Evolutionary conservation across 2,113 vertebrate species (phyloP).

Genomic region (Ellobius talpinus): DNA sequence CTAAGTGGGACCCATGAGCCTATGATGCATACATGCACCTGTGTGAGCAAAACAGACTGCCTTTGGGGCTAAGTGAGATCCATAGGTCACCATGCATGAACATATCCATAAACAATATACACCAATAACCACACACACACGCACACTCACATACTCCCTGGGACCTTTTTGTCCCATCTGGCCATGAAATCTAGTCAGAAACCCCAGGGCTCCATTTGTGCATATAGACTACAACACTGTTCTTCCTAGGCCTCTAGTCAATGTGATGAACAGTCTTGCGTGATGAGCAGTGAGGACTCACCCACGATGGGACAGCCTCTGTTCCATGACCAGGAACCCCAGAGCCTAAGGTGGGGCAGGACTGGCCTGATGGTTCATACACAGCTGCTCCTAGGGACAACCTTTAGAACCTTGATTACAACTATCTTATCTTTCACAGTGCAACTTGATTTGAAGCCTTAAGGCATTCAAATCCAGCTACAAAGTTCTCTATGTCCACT

Average conservation of each 20-base stretch:
- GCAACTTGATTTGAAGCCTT: not conserved
- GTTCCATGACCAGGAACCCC: not conserved
- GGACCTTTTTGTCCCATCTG: not conserved
- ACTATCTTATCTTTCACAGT: not conserved
- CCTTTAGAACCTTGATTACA: too few species aligned
- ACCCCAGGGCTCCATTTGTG: not conserved
- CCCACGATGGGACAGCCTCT: not conserved
- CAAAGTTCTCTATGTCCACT: not conserved
- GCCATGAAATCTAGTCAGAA: not conserved
- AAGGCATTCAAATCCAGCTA: not conserved
- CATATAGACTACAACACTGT: not conserved
- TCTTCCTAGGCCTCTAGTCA: constrained; percentile 40
- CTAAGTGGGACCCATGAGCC: not conserved
- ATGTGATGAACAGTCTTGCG: not conserved
- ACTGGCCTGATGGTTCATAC: too few species aligned
- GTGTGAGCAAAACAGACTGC: not conserved
- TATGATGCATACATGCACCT: not conserved
- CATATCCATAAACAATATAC: not conserved
- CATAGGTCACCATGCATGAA: not conserved
- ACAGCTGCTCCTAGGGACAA: not conserved
- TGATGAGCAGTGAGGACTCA: not conserved
- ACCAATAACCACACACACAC: not conserved
- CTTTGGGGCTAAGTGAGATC: not conserved
- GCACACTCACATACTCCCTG: not conserved
- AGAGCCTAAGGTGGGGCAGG: constrained; percentile 1